phyloP scores from a whole-genome alignment of 2,888 invertebrate genomes.

The Andrena minutula region DNA sequence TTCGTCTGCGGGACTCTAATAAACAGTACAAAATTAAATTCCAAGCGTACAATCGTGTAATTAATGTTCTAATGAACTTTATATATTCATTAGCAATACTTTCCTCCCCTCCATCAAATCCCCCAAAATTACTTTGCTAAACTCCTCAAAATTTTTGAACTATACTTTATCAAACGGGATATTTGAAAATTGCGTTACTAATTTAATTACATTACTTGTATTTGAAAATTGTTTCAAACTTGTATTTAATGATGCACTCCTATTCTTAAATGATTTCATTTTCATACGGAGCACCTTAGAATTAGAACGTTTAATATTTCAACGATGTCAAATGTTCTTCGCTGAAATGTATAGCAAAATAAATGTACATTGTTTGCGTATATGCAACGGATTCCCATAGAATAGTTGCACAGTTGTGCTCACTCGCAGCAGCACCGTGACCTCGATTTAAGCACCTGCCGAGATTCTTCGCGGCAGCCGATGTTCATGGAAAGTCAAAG shows the following conservation, averaged over 20 bases:
- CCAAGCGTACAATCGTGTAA: too few species aligned
- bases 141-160: too few species aligned
- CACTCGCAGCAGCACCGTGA: constrained; percentile 47
- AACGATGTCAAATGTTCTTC: not conserved
- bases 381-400: constrained; percentile 55
- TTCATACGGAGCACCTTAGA: not conserved
- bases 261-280: not conserved
- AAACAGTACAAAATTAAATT: too few species aligned
- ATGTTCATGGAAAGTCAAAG: constrained; percentile 71
- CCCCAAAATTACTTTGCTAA: too few species aligned
- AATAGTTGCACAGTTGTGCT: constrained; percentile 34
- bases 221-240: not conserved
- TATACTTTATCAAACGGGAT: too few species aligned
- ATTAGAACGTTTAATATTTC: not conserved
- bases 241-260: not conserved
- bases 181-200: not conserved
- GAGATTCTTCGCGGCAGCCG: constrained; percentile 56
- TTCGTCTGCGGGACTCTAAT: too few species aligned
- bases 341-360: constrained; percentile 2
- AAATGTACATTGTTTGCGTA: constrained; percentile 48
- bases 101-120: too few species aligned
- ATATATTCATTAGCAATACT: too few species aligned
- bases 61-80: too few species aligned
- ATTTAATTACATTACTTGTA: too few species aligned
- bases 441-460: constrained; percentile 65